phyloP scores from a whole-genome alignment of 2,888 invertebrate species.

The Litoditis marina region DNA sequence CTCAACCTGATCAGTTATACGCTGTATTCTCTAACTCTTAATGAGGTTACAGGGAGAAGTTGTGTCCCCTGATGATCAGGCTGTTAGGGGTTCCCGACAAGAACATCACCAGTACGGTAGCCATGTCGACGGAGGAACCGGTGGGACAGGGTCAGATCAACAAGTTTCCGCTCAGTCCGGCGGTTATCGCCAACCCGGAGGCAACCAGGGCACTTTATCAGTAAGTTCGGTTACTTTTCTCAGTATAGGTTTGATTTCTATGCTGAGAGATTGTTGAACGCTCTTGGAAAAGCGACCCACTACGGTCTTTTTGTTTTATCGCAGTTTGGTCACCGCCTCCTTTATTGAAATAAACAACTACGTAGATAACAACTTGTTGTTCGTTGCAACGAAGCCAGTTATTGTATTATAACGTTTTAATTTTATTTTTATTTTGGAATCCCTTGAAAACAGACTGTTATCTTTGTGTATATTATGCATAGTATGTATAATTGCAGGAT shows the following conservation, averaged over 20 bases:
- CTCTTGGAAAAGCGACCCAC: no score
- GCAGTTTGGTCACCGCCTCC: background rate
- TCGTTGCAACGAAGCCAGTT: no score
- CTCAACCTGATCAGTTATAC: no score
- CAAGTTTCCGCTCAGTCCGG: constrained; percentile 37
- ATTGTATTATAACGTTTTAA: no score
- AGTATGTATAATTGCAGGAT: constrained; percentile 32
- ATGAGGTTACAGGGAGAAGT: constrained; percentile 44
- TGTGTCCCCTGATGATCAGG: constrained; percentile 44
- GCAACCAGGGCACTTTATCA: constrained; percentile 51
- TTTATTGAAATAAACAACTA: background rate
- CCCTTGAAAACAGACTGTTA: no score
- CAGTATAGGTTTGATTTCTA: no score
- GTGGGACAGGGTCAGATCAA: constrained; percentile 48
- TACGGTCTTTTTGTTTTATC: no score
- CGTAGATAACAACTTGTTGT: no score
- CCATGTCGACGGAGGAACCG: constrained; percentile 19
- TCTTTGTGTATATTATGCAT: background rate
- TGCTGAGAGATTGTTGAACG: no score
- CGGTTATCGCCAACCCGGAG: constrained; percentile 46
- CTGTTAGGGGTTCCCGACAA: constrained; percentile 43
- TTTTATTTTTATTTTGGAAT: no score
- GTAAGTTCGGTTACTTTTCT: no score
- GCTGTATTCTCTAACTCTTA: no score
- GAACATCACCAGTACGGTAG: constrained; percentile 4